Evolutionary conservation across 2,113 vertebrate genomes (phyloP), one percentile per base, ranked within the genome.

Genomic region (Myiopsitta monachus): DNA sequence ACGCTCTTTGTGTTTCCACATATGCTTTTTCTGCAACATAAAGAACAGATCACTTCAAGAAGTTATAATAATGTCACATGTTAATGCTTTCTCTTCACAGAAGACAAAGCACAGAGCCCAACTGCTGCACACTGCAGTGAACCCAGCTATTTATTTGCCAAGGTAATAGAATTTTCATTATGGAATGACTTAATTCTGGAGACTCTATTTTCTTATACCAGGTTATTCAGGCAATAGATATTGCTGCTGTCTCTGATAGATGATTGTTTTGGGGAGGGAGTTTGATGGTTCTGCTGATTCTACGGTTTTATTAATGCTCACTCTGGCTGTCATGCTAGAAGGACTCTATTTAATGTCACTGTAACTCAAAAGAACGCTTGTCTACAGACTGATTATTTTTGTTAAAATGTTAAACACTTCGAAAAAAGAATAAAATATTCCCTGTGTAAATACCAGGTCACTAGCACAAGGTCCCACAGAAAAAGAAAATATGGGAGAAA

Each of bases 41-140:
- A 92, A 79, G 70, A 96, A 95, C 80, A 94, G 74, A 87, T 95
- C 80, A 83, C 77, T 96, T 94, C 63, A 92, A 41, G 62, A 91
- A 94, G 75, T 95, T 57, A 52, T 46, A 94, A 74, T 30, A 52
- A 9, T 73, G 59, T 96, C 88, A 95, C 75, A 95, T 90, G 69
- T 44, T 90, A 81, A 87, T 84, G 39, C 33, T 95, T 72, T 92
- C 72, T 80, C 94, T 51, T 80, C 73, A 44, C 86, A 62, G 68
- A 82, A 79, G 54, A 96, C 67, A 84, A 95, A 96, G 46, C 79
- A 90, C 41, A 81, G 49, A 87, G 80, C 77, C 82, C 75, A 75
- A 51, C 17, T 70, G 63, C 46, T 92, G 41, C 9, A 68, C 22
- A 6, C 52, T 69, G n/a, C 73, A 80, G 69, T 5, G 36, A 90